Base-by-base conservation (phyloP, 2,888 invertebrate species). In the Stegophylla sp. region DNA sequence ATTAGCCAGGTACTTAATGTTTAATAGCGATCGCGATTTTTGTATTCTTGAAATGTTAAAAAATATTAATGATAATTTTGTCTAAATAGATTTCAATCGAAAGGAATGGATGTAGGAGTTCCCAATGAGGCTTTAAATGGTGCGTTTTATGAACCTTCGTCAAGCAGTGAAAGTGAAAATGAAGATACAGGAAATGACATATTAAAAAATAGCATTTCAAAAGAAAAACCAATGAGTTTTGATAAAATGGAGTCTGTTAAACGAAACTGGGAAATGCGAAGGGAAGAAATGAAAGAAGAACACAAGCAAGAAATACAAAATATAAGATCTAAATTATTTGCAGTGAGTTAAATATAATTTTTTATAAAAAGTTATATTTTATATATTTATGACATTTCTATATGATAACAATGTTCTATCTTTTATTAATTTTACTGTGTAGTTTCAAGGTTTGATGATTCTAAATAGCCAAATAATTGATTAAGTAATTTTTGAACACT, bases 261-360 rank as follows among this genome's bases (percentile, higher is more conserved):
- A 85, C 92, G 90, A 83, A 90, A 91, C 85, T 95, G 94, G 90
- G 95, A 95, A 87, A 83, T 84, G 9, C 84, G 84, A 51, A 83
- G 82, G 15, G 87, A 94, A 84, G 91, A 91, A 83, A 87, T 93
- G 28, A 90, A 93, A 13, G 93, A 94, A 84, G 93, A 94, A 86
- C 89, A 94, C 67, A 95, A 95, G 85, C 94, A 94, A 85, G 96
- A 96, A 87, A 92, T 95, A 84, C 93, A 94, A 86, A 93, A 92
- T 84, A 94, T 96, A 84, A 90, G 96, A 79, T 94, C 93, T 85
- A 88, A 94, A 69, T 88, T 96, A 28, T 95, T 94, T 85, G 91
- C 94, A 93, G 92, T 92, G 86, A 84, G 84, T 84, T 20, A 53
- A 13, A 66, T 9, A 23, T 53, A 26, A 48, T 64, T 20, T 9